phyloP scores from a whole-genome alignment of 2,888 invertebrate species.

The Tipula lateralis region DNA sequence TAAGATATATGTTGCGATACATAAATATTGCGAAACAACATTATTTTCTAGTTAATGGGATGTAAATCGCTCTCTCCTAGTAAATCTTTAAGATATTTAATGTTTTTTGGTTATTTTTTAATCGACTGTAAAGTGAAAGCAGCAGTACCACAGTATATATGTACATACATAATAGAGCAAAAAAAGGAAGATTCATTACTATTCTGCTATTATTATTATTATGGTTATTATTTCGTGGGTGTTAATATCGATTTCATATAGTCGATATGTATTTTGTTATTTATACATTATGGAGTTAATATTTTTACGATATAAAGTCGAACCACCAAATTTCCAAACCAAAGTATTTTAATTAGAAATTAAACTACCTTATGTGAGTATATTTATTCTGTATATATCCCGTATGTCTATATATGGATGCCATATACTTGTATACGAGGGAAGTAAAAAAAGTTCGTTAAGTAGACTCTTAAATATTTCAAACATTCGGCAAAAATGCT shows the following conservation, averaged over 20 bases:
- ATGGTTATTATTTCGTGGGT: constrained; percentile 15
- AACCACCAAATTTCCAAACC: constrained; percentile 7
- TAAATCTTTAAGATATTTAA: background rate
- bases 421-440: background rate
- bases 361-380: background rate
- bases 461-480: too few species aligned
- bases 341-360: constrained; percentile 19
- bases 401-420: background rate
- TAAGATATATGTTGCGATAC: too few species aligned
- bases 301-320: background rate
- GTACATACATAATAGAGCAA: too few species aligned
- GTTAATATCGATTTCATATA: constrained; percentile 19
- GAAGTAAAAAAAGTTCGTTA: too few species aligned
- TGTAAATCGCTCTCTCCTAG: background rate
- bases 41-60: background rate
- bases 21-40: background rate
- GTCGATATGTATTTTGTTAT: background rate
- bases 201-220: background rate
- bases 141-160: background rate
- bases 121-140: background rate
- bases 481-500: too few species aligned
- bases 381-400: background rate
- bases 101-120: background rate
- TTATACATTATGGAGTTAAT: background rate
- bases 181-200: background rate